A percentile compares a stretch with the other conserved stretches of the same genome.
Conservation (phyloP, 2,113 vertebrate genomes). For the Brienomyrus longianalis region DNA sequence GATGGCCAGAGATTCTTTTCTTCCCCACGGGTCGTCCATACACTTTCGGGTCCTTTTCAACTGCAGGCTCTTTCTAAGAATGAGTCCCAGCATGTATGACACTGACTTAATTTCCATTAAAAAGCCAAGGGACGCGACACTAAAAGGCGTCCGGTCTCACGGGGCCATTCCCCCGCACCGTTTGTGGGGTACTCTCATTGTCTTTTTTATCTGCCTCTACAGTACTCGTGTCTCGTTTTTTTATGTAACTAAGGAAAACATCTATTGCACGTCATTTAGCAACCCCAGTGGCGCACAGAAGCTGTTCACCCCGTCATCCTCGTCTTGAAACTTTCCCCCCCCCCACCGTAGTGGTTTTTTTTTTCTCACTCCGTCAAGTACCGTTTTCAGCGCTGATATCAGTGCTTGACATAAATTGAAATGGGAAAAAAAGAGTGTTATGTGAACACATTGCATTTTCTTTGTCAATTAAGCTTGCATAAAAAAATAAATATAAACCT, state of each 20-base stretch:
- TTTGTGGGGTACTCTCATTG: slow-evolving; percentile 70
- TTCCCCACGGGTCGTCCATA: slow-evolving; percentile 78
- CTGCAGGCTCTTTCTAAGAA: slow-evolving; percentile 63
- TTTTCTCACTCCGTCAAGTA: slow-evolving; percentile 36
- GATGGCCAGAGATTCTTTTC: slow-evolving; percentile 65
- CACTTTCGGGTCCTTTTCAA: slow-evolving; percentile 64
- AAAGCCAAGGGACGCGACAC: slow-evolving; percentile 76
- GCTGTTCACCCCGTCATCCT: slow-evolving; percentile 50
- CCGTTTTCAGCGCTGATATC: slow-evolving; percentile 29
- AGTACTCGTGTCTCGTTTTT: slow-evolving; percentile 64
- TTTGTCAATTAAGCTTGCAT: slow-evolving; percentile 47
- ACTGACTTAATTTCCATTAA: slow-evolving; percentile 81
- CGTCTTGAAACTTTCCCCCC: slow-evolving; percentile 36
- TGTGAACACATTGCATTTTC: slow-evolving; percentile 35
- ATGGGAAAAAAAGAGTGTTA: slow-evolving; percentile 23
- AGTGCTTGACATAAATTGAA: slow-evolving; percentile 41
- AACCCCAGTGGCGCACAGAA: slow-evolving; percentile 50
- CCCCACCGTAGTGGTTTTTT: slow-evolving; percentile 35
- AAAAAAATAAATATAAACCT: slow-evolving; percentile 51
- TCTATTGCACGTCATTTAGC: slow-evolving; percentile 82
- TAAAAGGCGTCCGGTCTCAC: slow-evolving; percentile 59
- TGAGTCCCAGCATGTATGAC: slow-evolving; percentile 74
- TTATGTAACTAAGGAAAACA: slow-evolving; percentile 67
- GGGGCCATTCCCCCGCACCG: slow-evolving; percentile 71
- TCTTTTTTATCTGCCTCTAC: slow-evolving; percentile 71